Base-by-base conservation (phyloP, 53 echinoderm and acorn worm genomes). In the Holothuria leucospilota region DNA sequence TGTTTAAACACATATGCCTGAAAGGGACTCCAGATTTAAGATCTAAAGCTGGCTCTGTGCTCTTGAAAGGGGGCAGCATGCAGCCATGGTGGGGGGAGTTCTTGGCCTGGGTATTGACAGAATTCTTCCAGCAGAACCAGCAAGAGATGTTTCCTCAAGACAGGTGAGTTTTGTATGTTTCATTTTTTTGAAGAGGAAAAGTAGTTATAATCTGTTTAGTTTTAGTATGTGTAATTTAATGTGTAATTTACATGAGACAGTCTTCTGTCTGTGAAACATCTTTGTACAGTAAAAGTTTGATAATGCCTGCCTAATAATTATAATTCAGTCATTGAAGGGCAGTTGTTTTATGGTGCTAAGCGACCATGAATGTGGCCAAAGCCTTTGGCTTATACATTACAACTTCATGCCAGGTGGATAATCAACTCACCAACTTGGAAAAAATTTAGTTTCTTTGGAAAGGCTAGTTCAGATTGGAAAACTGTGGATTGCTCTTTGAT, bases 41-140 rank as follows among this genome's bases (percentile, higher is more conserved):
- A 29, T 80, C 90, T 16, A 86, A 94, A 46, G 91, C 93, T 8
- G 99, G 99, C 18, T 88, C 95, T 2, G 63, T 99, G 62, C 52
- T 99, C 81, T 90, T 95, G 51, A 86, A 91, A 58, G 93, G 93
- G 67, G 95, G 95, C 81, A 89, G 94, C 63, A 68, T 88, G 42
- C 88, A 92, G 59, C 94, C 88, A 8, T 99, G 99, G 99, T 99
- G 99, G 99, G 99, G 99, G 41, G 99, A 94, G 53, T 99, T 99
- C 86, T 62, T 99, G 71, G 99, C 99, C 20, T 93, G 93, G n/a
- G 87, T 95, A 20, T 92, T 99, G 29, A 92, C 91, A 34, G 95
- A 99, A 60, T 95, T 95, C 90, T 99, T 99, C 82, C 87, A 92
- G 29, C 94, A 93, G 12, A 92, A 94, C 73, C 92, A 95, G 70